These are phyloP conservation scores for Morone chrysops DNA, from an alignment of 2,113 vertebrate species.

Conservation along the genomic window DNA sequence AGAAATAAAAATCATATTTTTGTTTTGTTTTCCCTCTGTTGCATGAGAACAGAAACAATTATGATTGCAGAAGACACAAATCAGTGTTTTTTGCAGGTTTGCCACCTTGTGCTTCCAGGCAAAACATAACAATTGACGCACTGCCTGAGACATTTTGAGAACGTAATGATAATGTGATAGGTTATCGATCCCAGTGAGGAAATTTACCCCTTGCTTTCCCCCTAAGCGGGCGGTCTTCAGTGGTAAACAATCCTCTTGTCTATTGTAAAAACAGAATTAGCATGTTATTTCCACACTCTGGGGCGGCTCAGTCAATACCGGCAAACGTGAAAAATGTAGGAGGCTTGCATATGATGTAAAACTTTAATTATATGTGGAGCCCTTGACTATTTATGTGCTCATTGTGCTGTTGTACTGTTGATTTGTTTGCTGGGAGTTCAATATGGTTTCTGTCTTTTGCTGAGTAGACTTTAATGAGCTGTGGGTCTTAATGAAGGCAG, in stretches of 20 bases:
- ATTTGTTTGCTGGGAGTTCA: conserved; percentile 61
- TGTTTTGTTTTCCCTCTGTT: neutral
- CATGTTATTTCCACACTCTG: conserved; percentile 3
- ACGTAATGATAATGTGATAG: conserved; percentile 28
- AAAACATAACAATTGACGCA: neutral
- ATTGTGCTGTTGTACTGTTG: conserved; percentile 51
- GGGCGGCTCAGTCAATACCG: conserved; percentile 27
- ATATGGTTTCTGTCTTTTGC: conserved; percentile 47
- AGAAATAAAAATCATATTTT: neutral
- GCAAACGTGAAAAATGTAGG: conserved; percentile 20
- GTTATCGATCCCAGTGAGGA: conserved; percentile 49
- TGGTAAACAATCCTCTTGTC: conserved; percentile 39
- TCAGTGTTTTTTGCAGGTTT: neutral
- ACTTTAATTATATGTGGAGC: conserved; percentile 65
- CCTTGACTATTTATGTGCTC: conserved; percentile 56
- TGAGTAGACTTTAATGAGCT: conserved; percentile 67
- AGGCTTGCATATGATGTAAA: conserved; percentile 45
- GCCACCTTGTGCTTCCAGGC: neutral
- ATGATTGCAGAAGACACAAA: neutral
- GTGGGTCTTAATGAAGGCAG: conserved; percentile 57
- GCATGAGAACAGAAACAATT: conserved; percentile 2
- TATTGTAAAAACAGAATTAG: conserved; percentile 35
- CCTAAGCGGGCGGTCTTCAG: conserved; percentile 24
- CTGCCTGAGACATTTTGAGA: conserved; percentile 16
- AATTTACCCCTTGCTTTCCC: neutral